phyloP scores from a whole-genome alignment of 1,140 invertebrate species.

The Plutomurus gul region DNA sequence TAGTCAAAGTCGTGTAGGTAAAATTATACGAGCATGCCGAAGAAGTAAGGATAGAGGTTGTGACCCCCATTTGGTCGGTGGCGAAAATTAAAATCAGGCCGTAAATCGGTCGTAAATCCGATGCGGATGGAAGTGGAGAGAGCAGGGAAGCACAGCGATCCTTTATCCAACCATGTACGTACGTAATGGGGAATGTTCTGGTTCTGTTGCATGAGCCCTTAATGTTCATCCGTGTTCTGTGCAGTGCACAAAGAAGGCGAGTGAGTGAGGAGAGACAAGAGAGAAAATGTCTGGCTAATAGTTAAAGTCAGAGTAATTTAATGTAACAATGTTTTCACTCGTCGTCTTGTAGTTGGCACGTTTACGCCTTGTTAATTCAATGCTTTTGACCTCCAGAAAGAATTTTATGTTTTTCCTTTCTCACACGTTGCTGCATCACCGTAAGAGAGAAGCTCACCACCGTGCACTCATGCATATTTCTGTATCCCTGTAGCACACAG shows the following conservation, averaged over 20 bases:
- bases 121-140: not conserved
- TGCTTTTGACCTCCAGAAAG: conserved; percentile 39
- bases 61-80: conserved; percentile 39
- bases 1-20: not conserved
- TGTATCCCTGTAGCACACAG: too few relatives aligned
- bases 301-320: conserved; percentile 17
- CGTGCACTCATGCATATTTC: not conserved
- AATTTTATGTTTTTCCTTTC: conserved; percentile 47
- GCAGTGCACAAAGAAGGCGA: too few relatives aligned
- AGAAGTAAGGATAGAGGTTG: not conserved
- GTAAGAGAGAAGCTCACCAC: not conserved
- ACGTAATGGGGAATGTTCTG: not conserved
- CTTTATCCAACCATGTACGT: not conserved
- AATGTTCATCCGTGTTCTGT: too few relatives aligned
- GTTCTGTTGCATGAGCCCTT: not conserved
- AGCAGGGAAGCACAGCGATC: not conserved
- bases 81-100: conserved; percentile 47
- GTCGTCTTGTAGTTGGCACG: conserved; percentile 36
- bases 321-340: conserved; percentile 33
- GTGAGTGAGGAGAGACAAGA: not conserved
- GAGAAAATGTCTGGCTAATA: not conserved
- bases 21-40: not conserved
- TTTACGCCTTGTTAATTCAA: conserved; percentile 45
- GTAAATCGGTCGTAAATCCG: conserved; percentile 44
- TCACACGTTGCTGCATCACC: conserved; percentile 5